phyloP scores from a whole-genome alignment of 2,888 invertebrate species.

The Caenorhabditis plicata region DNA sequence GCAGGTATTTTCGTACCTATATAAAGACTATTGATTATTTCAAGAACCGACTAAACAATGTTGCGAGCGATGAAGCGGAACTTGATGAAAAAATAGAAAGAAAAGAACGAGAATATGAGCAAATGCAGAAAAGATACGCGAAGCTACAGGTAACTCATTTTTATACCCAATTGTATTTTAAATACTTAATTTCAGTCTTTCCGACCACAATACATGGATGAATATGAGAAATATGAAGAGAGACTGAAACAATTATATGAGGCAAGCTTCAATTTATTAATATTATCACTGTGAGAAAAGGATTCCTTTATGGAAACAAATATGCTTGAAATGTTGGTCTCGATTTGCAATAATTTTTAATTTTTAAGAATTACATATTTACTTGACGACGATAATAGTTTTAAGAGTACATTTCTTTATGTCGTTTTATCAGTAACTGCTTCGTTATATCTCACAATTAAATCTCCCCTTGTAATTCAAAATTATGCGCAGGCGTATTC shows the following conservation, averaged over 20 bases:
- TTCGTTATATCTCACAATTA: too few relatives aligned
- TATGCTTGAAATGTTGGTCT: too few relatives aligned
- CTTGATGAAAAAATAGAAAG: slow-evolving; percentile 89
- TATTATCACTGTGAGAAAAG: too few relatives aligned
- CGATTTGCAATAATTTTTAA: too few relatives aligned
- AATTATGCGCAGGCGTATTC: too few relatives aligned
- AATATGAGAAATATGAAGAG: slow-evolving; percentile 83
- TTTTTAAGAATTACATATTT: too few relatives aligned
- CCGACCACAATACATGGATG: slow-evolving; percentile 90
- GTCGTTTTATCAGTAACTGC: too few relatives aligned
- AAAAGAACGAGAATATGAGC: slow-evolving; percentile 82
- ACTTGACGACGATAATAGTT: too few relatives aligned
- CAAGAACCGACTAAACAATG: slow-evolving; percentile 76
- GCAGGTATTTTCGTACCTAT: slow-evolving; percentile 28
- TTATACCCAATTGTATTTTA: not conserved
- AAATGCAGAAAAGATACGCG: slow-evolving; percentile 87
- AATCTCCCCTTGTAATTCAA: too few relatives aligned
- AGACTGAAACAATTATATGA: slow-evolving; percentile 76
- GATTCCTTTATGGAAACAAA: too few relatives aligned
- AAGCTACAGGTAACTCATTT: slow-evolving; percentile 77
- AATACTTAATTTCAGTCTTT: slow-evolving; percentile 49
- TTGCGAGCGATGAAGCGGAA: slow-evolving; percentile 83
- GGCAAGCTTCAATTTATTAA: slow-evolving; percentile 14
- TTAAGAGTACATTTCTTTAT: too few relatives aligned
- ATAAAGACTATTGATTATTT: slow-evolving; percentile 7